Percentiles rank a stretch among this genome's conserved stretches.
Conservation (phyloP, 1,140 invertebrate species). For the Samia ricini region DNA sequence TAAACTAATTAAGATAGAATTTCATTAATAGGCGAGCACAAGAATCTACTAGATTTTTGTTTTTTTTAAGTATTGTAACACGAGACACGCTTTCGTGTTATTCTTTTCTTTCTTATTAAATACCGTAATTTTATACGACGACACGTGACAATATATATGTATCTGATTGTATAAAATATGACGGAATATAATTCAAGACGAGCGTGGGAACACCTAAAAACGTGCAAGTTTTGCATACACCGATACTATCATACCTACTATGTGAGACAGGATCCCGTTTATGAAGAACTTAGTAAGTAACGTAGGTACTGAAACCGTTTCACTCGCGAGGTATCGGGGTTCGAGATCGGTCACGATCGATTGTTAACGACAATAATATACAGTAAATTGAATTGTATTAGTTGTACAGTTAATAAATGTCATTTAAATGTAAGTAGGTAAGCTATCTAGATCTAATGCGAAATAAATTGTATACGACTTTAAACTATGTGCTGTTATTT, state of each 20-base stretch:
- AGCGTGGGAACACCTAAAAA: slow-evolving; percentile 40
- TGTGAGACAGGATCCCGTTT: slow-evolving; percentile 1
- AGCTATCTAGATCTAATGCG: too few species aligned
- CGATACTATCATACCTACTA: slow-evolving; percentile 29
- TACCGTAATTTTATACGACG: neutral
- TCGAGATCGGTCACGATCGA: slow-evolving; percentile 50
- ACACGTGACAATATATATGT: neutral
- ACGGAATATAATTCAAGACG: neutral
- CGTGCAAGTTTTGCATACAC: slow-evolving; percentile 33
- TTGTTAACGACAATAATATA: slow-evolving; percentile 21
- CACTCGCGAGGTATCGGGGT: slow-evolving; percentile 33
- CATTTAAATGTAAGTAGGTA: too few species aligned
- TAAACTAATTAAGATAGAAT: too few species aligned
- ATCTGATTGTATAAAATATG: neutral
- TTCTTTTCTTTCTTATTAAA: neutral
- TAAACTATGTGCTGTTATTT: too few species aligned
- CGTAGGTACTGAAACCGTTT: neutral
- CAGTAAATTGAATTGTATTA: neutral
- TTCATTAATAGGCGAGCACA: too few species aligned
- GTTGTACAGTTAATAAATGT: neutral
- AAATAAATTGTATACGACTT: too few species aligned
- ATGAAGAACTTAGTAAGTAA: neutral
- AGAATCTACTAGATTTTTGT: too few species aligned
- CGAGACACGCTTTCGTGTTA: too few species aligned
- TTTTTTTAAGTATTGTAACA: too few species aligned